Percentiles rank a stretch among this genome's conserved stretches.
Conservation (phyloP, 35 echinoderm and acorn worm species). For the Diadema setosum region DNA sequence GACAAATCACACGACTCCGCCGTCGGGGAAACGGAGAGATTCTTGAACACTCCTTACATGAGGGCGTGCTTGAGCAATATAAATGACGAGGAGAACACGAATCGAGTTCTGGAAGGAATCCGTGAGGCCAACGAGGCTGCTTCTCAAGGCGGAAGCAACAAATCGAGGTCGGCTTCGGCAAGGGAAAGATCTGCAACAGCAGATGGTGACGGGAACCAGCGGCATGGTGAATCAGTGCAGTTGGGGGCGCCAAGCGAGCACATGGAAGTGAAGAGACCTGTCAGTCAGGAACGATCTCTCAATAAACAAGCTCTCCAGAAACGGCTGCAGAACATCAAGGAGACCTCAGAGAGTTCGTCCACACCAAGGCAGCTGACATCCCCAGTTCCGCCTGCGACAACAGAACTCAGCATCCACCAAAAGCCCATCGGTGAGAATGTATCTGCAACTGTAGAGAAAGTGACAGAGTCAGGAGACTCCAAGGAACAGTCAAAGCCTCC, state of each 20-base stretch:
- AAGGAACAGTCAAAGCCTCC: neutral
- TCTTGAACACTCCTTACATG: conserved; percentile 50
- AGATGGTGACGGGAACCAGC: too few relatives aligned
- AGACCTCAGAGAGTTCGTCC: neutral
- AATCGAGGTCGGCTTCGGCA: neutral
- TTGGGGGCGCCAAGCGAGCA: neutral
- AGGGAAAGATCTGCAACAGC: neutral
- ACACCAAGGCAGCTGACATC: neutral
- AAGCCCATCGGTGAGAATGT: neutral
- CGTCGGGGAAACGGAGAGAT: conserved; percentile 66
- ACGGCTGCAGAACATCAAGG: neutral
- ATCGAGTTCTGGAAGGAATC: neutral
- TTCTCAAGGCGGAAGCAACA: neutral
- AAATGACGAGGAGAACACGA: neutral
- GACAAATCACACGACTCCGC: conserved; percentile 50
- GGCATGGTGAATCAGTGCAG: too few relatives aligned
- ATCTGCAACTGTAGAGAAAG: neutral
- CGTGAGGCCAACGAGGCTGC: neutral
- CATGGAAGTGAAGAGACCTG: neutral
- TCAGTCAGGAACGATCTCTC: neutral
- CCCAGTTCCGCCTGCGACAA: neutral
- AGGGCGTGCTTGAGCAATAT: neutral
- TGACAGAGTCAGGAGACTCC: neutral
- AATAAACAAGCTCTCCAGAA: neutral
- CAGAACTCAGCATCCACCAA: too few relatives aligned